These are phyloP conservation scores for Hydraecia micacea DNA, from an alignment of 2,888 invertebrate species.

Conservation along the genomic window DNA sequence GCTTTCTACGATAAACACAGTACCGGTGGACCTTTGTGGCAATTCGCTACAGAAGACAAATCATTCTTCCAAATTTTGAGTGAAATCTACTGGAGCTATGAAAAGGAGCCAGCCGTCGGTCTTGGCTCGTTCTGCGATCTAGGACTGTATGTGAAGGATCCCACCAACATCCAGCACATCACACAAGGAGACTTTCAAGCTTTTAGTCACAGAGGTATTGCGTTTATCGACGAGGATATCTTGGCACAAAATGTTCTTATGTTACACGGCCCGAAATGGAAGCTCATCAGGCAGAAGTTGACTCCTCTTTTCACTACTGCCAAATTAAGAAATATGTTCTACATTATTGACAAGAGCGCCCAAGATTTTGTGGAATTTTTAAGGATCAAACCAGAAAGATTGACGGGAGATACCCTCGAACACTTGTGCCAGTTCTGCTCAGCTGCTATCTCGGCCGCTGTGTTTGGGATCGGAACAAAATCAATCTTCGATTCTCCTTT, in stretches of 20 bases:
- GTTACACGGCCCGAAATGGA: conserved; percentile 78
- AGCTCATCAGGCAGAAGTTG: conserved; percentile 78
- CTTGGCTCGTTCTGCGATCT: conserved; percentile 69
- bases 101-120: conserved; percentile 75
- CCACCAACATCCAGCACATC: conserved; percentile 72
- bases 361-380: conserved; percentile 76
- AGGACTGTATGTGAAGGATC: conserved; percentile 72
- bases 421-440: conserved; percentile 72
- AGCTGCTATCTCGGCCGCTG: conserved; percentile 78
- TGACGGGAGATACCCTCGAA: conserved; percentile 67
- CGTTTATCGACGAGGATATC: conserved; percentile 69
- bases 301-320: conserved; percentile 79
- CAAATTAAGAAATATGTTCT: conserved; percentile 83
- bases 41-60: conserved; percentile 67
- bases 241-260: conserved; percentile 76
- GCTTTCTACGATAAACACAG: conserved; percentile 71
- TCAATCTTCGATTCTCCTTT: conserved; percentile 80
- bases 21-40: conserved; percentile 73
- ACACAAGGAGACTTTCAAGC: conserved; percentile 73
- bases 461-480: conserved; percentile 81
- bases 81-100: conserved; percentile 74
- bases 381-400: conserved; percentile 69
- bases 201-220: conserved; percentile 75
- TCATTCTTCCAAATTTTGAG: conserved; percentile 73
- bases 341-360: conserved; percentile 78